phyloP scores from a whole-genome alignment of 2,888 invertebrate species.

The Dryobotodes eremita region DNA sequence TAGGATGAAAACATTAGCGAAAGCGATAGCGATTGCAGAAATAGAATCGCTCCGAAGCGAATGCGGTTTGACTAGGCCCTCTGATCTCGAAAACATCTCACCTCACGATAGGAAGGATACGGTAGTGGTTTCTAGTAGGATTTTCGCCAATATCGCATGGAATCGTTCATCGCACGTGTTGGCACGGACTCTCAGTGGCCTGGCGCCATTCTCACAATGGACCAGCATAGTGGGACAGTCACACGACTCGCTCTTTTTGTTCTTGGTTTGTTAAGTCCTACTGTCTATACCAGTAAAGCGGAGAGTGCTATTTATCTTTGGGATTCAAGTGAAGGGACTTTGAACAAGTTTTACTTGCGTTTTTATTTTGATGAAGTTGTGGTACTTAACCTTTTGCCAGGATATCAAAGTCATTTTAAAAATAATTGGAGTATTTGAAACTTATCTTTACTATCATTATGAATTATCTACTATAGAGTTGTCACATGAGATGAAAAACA shows the following conservation, averaged over 20 bases:
- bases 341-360: not conserved
- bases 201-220: slow-evolving; percentile 40
- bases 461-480: not conserved
- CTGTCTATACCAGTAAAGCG: slow-evolving; percentile 22
- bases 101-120: not conserved
- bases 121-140: slow-evolving; percentile 12
- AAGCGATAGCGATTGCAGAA: too few species aligned
- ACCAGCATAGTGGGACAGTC: slow-evolving; percentile 22
- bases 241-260: slow-evolving; percentile 31
- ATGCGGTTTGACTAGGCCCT: too few species aligned
- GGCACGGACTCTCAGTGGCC: slow-evolving; percentile 30
- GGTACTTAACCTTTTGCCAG: not conserved
- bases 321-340: slow-evolving; percentile 16
- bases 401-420: not conserved
- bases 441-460: not conserved
- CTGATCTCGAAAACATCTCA: slow-evolving; percentile 37
- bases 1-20: too few species aligned
- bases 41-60: too few species aligned
- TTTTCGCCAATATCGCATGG: slow-evolving; percentile 32
- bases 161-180: slow-evolving; percentile 54
- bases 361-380: not conserved
- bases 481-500: not conserved
- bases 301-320: slow-evolving; percentile 13
- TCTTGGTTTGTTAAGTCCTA: slow-evolving; percentile 4
- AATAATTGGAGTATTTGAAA: not conserved